Conservation (phyloP, 2,113 vertebrate genomes). For the Perognathus longimembris region DNA sequence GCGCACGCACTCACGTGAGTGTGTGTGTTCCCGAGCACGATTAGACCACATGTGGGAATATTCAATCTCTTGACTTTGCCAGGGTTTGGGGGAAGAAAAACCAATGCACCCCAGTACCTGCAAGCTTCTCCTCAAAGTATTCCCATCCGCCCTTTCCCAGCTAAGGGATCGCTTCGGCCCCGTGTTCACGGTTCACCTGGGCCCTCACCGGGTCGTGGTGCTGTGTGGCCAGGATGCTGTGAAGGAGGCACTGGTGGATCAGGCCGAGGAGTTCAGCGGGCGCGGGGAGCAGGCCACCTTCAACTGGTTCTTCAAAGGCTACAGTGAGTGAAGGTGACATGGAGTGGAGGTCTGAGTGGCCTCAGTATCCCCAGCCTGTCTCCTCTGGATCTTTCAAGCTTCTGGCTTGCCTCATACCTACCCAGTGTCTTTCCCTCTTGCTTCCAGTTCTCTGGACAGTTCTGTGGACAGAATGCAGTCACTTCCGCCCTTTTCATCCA, state of each 20-base stretch:
- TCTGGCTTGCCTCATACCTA: too few relatives aligned
- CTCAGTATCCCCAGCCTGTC: neutral
- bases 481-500: neutral
- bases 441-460: neutral
- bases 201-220: conserved; percentile 39
- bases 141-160: neutral
- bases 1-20: too few relatives aligned
- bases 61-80: too few relatives aligned
- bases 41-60: too few relatives aligned
- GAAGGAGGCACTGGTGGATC: neutral
- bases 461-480: neutral
- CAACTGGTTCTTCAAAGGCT: neutral
- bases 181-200: conserved; percentile 71
- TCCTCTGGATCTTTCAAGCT: neutral
- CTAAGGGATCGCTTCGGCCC: conserved; percentile 48
- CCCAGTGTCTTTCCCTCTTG: neutral
- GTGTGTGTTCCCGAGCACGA: too few relatives aligned
- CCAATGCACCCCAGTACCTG: too few relatives aligned
- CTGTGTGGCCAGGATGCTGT: conserved; percentile 42
- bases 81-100: too few relatives aligned
- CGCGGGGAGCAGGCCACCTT: neutral
- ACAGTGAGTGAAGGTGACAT: neutral
- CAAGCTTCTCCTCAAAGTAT: neutral
- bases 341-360: too few relatives aligned
- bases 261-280: neutral